A percentile compares a stretch with the other conserved stretches of the same genome.
phyloP scores from a whole-genome alignment of 2,797 vertebrate genomes.

The Melanotaenia nigrans region DNA sequence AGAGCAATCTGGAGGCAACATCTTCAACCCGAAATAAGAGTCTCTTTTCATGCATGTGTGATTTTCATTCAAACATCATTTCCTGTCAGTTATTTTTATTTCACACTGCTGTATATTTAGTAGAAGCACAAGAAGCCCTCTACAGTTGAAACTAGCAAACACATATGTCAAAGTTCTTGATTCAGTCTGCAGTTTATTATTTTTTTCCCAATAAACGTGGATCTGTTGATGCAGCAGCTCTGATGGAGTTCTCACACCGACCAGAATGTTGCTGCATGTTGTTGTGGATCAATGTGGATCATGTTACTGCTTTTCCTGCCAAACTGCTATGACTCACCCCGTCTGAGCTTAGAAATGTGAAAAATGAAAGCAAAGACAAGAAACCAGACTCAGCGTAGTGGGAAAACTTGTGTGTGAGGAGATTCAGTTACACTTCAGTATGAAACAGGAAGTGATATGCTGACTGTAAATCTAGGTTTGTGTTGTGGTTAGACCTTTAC shows the following conservation, averaged over 20 bases:
- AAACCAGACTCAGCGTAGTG: conserved; percentile 49
- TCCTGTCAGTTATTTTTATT: conserved; percentile 21
- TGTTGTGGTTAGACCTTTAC: neutral
- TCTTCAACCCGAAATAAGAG: too few relatives aligned
- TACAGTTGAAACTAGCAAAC: too few relatives aligned
- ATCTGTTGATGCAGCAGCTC: neutral
- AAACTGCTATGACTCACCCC: conserved; percentile 57
- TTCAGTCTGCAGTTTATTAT: neutral
- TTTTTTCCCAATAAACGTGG: neutral
- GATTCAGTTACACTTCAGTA: neutral
- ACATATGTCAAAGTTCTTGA: neutral
- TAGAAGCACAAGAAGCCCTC: conserved; percentile 8
- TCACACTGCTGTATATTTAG: neutral
- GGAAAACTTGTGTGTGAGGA: conserved; percentile 4
- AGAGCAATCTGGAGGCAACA: too few relatives aligned
- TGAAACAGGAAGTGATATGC: neutral
- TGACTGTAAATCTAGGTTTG: neutral
- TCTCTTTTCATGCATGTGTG: neutral
- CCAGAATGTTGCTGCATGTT: conserved; percentile 18
- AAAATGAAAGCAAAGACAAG: conserved; percentile 47
- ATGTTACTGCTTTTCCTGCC: conserved; percentile 47
- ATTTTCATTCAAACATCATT: conserved; percentile 9
- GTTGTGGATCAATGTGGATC: conserved; percentile 23
- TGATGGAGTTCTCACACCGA: conserved; percentile 11
- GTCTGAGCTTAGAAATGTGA: conserved; percentile 41